phyloP scores from a whole-genome alignment of 2,113 vertebrate species.

The Sciurus niger region DNA sequence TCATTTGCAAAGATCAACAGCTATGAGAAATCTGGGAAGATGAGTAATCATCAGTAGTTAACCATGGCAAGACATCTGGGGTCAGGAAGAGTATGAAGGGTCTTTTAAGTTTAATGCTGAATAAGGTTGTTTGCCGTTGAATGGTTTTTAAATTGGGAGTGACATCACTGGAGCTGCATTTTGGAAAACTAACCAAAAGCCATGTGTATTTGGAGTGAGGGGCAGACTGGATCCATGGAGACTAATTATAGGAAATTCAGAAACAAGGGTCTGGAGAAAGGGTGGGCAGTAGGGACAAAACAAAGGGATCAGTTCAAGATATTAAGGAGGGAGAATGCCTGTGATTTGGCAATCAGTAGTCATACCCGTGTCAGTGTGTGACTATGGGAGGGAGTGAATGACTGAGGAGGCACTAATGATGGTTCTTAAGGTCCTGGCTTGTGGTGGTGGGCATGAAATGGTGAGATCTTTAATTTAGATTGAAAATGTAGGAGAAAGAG shows the following conservation, averaged over 20 bases:
- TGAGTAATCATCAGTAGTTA: neutral
- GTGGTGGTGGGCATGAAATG: neutral
- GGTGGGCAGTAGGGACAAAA: neutral
- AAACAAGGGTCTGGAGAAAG: neutral
- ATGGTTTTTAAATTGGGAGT: neutral
- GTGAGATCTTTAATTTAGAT: neutral
- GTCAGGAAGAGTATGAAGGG: neutral
- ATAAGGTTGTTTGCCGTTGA: neutral
- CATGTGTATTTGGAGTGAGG: neutral
- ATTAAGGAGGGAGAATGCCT: neutral
- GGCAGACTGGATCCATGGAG: neutral
- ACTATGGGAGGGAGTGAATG: rapidly evolving
- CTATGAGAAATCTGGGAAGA: neutral
- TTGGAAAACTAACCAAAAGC: neutral
- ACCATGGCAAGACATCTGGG: neutral
- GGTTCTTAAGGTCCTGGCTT: neutral
- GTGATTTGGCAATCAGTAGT: neutral
- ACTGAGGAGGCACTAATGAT: neutral
- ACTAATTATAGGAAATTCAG: neutral
- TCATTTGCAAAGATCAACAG: neutral
- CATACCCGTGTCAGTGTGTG: neutral
- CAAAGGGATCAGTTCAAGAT: neutral
- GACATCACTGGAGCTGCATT: neutral
- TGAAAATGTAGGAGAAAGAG: neutral
- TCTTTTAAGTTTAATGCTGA: neutral